Conservation (phyloP, 1,140 invertebrate species). For the Pteromalus puparum region DNA sequence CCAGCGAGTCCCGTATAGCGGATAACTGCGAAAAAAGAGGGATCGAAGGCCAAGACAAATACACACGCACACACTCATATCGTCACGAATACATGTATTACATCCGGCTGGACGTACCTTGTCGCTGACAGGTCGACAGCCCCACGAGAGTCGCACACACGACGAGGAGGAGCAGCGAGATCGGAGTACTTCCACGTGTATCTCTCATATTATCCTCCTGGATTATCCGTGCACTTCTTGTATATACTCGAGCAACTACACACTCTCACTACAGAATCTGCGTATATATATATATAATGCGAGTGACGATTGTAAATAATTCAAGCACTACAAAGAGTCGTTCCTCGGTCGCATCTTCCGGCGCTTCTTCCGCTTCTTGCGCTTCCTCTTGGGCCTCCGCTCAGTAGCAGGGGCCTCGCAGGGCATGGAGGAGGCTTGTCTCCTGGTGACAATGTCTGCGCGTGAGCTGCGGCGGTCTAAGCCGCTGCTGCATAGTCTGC, state of each 20-base stretch:
- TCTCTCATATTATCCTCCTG: neutral
- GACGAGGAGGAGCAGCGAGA: neutral
- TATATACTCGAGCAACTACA: neutral
- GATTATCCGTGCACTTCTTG: neutral
- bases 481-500: neutral
- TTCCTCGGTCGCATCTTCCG: neutral
- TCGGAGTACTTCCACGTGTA: neutral
- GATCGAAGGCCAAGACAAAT: too few species aligned
- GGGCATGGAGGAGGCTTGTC: constrained; percentile 30
- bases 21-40: neutral
- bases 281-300: neutral
- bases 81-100: neutral
- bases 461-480: neutral
- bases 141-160: constrained; percentile 12
- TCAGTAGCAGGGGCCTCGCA: constrained; percentile 13
- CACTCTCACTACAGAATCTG: neutral
- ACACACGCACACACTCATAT: too few species aligned
- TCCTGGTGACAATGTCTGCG: neutral
- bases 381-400: constrained; percentile 11
- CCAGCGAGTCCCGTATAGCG: neutral
- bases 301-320: too few species aligned
- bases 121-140: constrained; percentile 28
- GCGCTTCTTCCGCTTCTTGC: neutral
- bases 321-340: neutral
- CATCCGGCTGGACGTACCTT: constrained; percentile 25